Evolutionary conservation across 35 echinoderm and acorn worm species (phyloP).

Genomic region (Chiridota heheva): DNA sequence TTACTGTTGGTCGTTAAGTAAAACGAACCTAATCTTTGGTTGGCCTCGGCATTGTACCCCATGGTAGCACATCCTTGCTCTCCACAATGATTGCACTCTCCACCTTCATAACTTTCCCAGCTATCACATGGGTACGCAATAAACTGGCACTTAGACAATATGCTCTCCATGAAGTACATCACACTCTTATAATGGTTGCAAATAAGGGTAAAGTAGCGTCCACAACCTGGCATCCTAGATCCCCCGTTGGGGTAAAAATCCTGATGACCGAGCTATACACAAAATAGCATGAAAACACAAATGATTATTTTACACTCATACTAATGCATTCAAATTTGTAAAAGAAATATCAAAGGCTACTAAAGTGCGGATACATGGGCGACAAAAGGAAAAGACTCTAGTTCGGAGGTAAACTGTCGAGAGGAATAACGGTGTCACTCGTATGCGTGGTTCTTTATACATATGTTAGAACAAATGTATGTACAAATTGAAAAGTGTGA

Average conservation of each 20-base stretch:
- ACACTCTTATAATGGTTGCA: slow-evolving; percentile 11
- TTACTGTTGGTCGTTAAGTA: not conserved
- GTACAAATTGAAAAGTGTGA: too few relatives aligned
- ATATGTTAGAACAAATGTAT: too few relatives aligned
- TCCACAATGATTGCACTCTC: not conserved
- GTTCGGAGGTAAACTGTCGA: too few relatives aligned
- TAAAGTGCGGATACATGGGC: too few relatives aligned
- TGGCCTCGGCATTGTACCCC: slow-evolving; percentile 9
- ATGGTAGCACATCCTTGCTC: slow-evolving; percentile 1
- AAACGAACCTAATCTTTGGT: not conserved
- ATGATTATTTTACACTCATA: too few relatives aligned
- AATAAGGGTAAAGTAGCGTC: not conserved
- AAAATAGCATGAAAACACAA: not conserved
- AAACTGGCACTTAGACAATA: slow-evolving; percentile 11
- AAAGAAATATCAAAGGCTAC: too few relatives aligned
- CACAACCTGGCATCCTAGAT: slow-evolving; percentile 7
- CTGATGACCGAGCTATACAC: slow-evolving; percentile 22
- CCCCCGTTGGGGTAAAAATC: slow-evolving; percentile 52
- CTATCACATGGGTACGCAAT: not conserved
- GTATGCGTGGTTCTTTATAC: too few relatives aligned
- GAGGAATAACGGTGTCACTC: too few relatives aligned
- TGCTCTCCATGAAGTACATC: slow-evolving; percentile 8
- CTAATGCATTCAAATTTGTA: too few relatives aligned
- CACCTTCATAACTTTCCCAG: not conserved
- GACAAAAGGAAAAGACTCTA: too few relatives aligned